A percentile compares a stretch with the other conserved stretches of the same genome.
Evolutionary conservation across 2,888 invertebrate species (phyloP).

Genomic region (Mystacides longicornis): DNA sequence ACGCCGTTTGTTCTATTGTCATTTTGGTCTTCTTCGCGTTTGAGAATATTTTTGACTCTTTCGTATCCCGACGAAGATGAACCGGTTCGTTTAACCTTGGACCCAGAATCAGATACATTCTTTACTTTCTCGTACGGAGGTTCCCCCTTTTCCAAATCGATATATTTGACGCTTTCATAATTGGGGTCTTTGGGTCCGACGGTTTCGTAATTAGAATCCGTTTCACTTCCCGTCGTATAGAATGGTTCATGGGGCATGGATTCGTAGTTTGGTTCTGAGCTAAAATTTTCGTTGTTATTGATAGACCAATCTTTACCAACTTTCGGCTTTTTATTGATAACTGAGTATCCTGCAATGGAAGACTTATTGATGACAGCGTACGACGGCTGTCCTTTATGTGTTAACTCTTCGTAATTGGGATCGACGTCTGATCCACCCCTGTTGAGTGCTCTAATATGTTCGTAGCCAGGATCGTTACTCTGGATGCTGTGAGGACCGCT

Average conservation of each 20-base stretch:
- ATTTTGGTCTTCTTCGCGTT: slow-evolving; percentile 22
- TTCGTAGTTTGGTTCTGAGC: slow-evolving; percentile 68
- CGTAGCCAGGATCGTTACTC: slow-evolving; percentile 66
- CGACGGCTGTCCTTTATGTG: slow-evolving; percentile 47
- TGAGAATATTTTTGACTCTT: slow-evolving; percentile 33
- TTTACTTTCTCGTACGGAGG: slow-evolving; percentile 62
- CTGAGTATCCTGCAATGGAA: slow-evolving; percentile 47
- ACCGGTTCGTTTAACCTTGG: slow-evolving; percentile 26
- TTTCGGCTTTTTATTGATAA: slow-evolving; percentile 42
- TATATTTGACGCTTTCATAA: slow-evolving; percentile 74
- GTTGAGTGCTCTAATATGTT: slow-evolving; percentile 51
- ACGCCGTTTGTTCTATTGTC: slow-evolving; percentile 23
- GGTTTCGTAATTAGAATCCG: slow-evolving; percentile 65
- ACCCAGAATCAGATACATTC: slow-evolving; percentile 30
- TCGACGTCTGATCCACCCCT: slow-evolving; percentile 56
- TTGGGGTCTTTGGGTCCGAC: slow-evolving; percentile 66
- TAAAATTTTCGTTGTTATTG: slow-evolving; percentile 46
- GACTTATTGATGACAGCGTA: slow-evolving; percentile 46
- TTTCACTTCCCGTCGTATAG: slow-evolving; percentile 65
- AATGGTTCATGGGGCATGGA: slow-evolving; percentile 59
- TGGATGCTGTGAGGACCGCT: slow-evolving; percentile 55
- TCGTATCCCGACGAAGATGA: slow-evolving; percentile 23
- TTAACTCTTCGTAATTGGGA: slow-evolving; percentile 74
- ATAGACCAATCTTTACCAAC: slow-evolving; percentile 50
- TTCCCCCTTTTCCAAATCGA: slow-evolving; percentile 50